These are phyloP conservation scores for Penelope pileata DNA, from an alignment of 2,113 vertebrate species.

Conservation along the genomic window DNA sequence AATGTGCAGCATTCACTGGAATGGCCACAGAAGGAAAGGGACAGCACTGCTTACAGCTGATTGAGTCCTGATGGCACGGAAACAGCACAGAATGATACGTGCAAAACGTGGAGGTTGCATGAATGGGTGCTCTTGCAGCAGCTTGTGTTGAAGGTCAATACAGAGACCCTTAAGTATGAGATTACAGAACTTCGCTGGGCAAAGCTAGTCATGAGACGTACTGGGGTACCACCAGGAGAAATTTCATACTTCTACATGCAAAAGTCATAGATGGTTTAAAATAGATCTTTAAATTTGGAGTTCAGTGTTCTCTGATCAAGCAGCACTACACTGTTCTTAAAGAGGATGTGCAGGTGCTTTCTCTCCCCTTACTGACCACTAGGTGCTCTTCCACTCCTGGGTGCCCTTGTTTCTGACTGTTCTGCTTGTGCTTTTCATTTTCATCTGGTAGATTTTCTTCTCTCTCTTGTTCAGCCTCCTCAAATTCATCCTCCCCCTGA, in stretches of 20 bases:
- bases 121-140: not conserved
- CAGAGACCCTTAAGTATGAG: too few relatives aligned
- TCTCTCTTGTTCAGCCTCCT: conserved; percentile 91
- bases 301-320: not conserved
- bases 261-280: fast-evolving
- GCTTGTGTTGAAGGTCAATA: not conserved
- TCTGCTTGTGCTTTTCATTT: conserved; percentile 75
- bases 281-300: not conserved
- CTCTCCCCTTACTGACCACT: conserved; percentile 80
- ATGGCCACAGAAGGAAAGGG: not conserved
- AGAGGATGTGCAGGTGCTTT: not conserved
- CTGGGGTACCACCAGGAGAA: not conserved
- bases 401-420: conserved; percentile 62
- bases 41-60: not conserved
- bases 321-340: not conserved
- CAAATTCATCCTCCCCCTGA: conserved; percentile 98
- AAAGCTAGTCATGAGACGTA: not conserved
- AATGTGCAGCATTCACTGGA: not conserved
- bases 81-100: not conserved
- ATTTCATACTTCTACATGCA: not conserved
- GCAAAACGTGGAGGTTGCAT: fast-evolving
- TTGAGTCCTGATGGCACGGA: not conserved
- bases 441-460: conserved; percentile 79
- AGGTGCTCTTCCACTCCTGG: conserved; percentile 87
- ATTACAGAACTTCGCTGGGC: not conserved